Percentiles rank a stretch among this genome's conserved stretches.
Evolutionary conservation across 2,113 vertebrate species (phyloP).

Genomic region (Hyaena hyaena): DNA sequence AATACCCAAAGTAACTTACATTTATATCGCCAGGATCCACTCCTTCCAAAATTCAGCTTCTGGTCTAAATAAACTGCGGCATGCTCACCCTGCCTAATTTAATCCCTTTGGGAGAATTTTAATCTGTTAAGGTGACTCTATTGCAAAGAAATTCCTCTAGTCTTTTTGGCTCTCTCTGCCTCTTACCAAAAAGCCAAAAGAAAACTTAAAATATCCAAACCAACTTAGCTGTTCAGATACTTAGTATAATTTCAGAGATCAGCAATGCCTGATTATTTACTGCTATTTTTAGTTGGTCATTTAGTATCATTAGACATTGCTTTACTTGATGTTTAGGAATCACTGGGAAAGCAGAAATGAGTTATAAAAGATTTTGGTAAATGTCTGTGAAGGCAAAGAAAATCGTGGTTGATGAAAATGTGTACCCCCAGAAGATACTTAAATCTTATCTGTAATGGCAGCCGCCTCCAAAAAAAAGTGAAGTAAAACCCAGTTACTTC

Average conservation of each 20-base stretch:
- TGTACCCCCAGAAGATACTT: neutral
- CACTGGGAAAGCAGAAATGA: slow-evolving; percentile 21
- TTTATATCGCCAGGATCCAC: neutral
- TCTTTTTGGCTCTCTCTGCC: neutral
- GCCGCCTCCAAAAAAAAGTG: neutral
- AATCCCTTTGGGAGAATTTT: slow-evolving; percentile 15
- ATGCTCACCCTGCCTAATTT: neutral
- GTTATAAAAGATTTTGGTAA: slow-evolving; percentile 19
- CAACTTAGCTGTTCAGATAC: neutral
- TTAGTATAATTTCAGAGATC: neutral
- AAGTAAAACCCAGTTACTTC: neutral
- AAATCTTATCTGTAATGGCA: neutral
- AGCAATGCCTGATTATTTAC: neutral
- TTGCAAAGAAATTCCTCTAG: neutral
- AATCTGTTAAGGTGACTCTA: neutral
- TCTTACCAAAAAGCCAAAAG: neutral
- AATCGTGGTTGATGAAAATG: neutral
- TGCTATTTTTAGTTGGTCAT: neutral
- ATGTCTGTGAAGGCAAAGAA: neutral
- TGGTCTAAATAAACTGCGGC: neutral
- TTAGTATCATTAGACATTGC: neutral
- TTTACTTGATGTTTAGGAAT: neutral
- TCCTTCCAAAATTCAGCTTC: neutral
- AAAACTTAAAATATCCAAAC: slow-evolving; percentile 16
- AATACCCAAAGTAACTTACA: neutral